Evolutionary conservation across 2,797 vertebrate genomes (phyloP), one percentile per base, ranked within the genome.

Genomic region (Ambastaia sidthimunki): DNA sequence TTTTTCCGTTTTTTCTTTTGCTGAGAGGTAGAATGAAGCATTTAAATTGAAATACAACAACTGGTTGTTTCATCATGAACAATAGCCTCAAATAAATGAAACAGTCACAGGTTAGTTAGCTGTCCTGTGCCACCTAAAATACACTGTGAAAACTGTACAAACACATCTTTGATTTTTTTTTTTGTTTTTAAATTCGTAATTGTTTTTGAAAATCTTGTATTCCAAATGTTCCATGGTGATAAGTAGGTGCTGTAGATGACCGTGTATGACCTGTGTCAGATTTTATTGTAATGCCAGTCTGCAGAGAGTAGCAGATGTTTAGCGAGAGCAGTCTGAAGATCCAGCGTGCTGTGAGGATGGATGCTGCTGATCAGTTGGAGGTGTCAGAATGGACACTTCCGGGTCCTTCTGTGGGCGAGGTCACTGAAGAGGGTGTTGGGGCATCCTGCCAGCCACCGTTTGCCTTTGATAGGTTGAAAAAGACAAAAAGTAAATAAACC

Each of bases 381-480:
- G 98, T 98, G 93, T 99, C 98, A 90, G 97, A 99, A 94, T 98
- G 98, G 90, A 98, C 97, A 82, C 98, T 99, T 92, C 97, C 97
- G 81, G 98, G 98, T 94, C 97, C 98, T 98, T 99, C 98, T 93
- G 97, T 99, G 91, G 98, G 97, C 91, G 97, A 99, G 93, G 97
- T 99, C 94, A 99, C 96, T 89, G 98, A 99, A 76, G 98, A 98
- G 85, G 97, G 98, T 93, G 98, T 98, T 78, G 97, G 96, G 90
- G 97, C 97, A 89, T 98, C 97, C 93, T 98, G 97, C 97, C 98
- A 99, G 92, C 97, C 97, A 89, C 98, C 97, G 87, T 99, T 99
- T 94, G 96, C 96, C 97, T 99, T 90, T 68, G 71, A 74, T 81
- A 65, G 83, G 12, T 37, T 37, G 76, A 78, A 55, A 52, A 80